Conservation (phyloP, 2,888 invertebrate species). For the Spodoptera littoralis region DNA sequence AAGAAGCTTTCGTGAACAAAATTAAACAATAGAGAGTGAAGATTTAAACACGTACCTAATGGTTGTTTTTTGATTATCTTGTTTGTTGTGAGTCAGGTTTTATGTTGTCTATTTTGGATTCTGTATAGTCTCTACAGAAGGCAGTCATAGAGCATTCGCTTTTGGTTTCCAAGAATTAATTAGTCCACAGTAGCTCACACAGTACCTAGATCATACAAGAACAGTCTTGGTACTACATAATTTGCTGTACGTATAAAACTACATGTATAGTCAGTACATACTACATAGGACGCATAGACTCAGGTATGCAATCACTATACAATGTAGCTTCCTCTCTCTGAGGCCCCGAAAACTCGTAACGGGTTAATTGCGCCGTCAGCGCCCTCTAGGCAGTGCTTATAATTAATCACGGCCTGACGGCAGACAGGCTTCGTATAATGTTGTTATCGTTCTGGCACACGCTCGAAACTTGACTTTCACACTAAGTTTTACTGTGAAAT, state of each 20-base stretch:
- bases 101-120: too few species aligned
- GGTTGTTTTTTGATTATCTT: too few species aligned
- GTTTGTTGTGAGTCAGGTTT: too few species aligned
- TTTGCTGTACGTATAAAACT: too few species aligned
- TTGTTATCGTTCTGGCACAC: conserved; percentile 52
- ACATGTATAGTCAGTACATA: not conserved
- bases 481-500: conserved; percentile 24
- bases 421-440: conserved; percentile 34
- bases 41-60: too few species aligned
- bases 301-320: conserved; percentile 8
- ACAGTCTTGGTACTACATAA: too few species aligned
- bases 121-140: too few species aligned
- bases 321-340: not conserved
- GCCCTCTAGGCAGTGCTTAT: conserved; percentile 21
- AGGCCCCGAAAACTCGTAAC: conserved; percentile 26
- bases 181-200: too few species aligned
- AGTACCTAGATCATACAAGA: too few species aligned
- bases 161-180: too few species aligned
- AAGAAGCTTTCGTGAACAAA: not conserved
- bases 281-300: not conserved
- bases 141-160: too few species aligned
- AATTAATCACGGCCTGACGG: conserved; percentile 53
- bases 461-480: conserved; percentile 20
- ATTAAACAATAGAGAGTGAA: too few species aligned
- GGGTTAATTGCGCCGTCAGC: conserved; percentile 38